A percentile compares a stretch with the other conserved stretches of the same genome.
phyloP scores from a whole-genome alignment of 2,888 invertebrate species.

The Ceriagrion tenellum region DNA sequence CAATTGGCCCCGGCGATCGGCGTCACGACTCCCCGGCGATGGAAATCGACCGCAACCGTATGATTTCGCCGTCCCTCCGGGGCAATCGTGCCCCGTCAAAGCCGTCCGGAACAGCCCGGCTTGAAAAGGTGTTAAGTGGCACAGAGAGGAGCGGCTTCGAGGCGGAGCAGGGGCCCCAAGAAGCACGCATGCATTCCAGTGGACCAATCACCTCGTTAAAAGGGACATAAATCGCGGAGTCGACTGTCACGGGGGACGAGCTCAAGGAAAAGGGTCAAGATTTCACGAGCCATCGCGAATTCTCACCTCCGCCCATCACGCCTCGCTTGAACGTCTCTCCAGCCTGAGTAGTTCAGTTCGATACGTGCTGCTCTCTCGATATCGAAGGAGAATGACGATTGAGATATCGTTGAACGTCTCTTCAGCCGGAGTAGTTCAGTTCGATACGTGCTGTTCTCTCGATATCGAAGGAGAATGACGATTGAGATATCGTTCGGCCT shows the following conservation, averaged over 20 bases:
- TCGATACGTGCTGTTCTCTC: too few species aligned
- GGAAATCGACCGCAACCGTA: background rate
- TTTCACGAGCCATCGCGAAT: slow-evolving; percentile 44
- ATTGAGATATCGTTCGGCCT: too few species aligned
- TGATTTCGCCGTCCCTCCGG: background rate
- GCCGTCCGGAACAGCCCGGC: background rate
- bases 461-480: too few species aligned
- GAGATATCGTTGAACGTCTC: background rate
- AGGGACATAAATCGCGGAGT: slow-evolving; percentile 39
- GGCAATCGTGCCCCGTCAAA: background rate
- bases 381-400: too few species aligned
- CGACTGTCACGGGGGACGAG: background rate
- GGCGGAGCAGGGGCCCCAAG: too few species aligned
- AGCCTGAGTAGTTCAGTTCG: too few species aligned
- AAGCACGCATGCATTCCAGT: background rate
- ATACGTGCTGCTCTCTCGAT: too few species aligned
- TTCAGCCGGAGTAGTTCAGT: too few species aligned
- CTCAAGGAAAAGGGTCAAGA: background rate
- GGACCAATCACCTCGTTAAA: slow-evolving; percentile 60
- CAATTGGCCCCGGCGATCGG: too few species aligned
- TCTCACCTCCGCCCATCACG: background rate
- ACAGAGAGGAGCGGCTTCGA: background rate
- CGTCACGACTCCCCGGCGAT: background rate
- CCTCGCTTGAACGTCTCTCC: background rate
- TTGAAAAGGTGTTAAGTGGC: background rate